Conservation (phyloP, 2,113 vertebrate genomes). For the Ochotona curzoniae region DNA sequence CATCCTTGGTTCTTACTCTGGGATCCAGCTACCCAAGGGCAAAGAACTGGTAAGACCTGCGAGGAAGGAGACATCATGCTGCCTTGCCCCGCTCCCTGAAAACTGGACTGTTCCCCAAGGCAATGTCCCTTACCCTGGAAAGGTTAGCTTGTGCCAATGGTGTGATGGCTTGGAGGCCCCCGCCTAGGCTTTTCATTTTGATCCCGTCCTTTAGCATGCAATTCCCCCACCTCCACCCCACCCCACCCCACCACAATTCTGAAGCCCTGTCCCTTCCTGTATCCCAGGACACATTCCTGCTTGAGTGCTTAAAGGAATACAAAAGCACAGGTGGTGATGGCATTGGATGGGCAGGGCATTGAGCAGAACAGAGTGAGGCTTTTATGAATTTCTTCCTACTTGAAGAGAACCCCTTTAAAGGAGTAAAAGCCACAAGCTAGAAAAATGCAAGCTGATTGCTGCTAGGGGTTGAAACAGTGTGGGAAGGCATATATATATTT, state of each 20-base stretch:
- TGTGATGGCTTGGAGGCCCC: background rate
- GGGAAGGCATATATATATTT: conserved; percentile 4
- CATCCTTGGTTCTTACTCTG: background rate
- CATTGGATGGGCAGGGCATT: background rate
- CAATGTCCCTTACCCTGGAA: background rate
- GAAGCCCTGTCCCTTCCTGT: background rate
- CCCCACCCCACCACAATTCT: too few species aligned
- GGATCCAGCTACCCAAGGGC: background rate
- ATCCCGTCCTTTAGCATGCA: background rate
- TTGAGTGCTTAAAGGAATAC: background rate
- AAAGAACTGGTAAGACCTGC: conserved; percentile 61
- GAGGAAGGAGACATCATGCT: background rate
- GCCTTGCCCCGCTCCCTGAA: background rate
- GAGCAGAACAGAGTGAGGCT: background rate
- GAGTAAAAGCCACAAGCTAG: background rate
- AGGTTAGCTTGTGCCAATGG: background rate
- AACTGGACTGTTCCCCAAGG: background rate
- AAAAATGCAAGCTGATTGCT: background rate
- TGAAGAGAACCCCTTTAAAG: conserved; percentile 33
- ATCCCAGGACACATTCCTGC: background rate
- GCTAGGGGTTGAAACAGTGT: background rate
- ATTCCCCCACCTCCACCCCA: too few species aligned
- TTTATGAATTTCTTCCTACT: conserved; percentile 13
- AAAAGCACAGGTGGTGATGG: background rate
- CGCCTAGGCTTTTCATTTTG: background rate